phyloP scores from a whole-genome alignment of 2,888 invertebrate genomes.

The Drosophila subsilvestris region DNA sequence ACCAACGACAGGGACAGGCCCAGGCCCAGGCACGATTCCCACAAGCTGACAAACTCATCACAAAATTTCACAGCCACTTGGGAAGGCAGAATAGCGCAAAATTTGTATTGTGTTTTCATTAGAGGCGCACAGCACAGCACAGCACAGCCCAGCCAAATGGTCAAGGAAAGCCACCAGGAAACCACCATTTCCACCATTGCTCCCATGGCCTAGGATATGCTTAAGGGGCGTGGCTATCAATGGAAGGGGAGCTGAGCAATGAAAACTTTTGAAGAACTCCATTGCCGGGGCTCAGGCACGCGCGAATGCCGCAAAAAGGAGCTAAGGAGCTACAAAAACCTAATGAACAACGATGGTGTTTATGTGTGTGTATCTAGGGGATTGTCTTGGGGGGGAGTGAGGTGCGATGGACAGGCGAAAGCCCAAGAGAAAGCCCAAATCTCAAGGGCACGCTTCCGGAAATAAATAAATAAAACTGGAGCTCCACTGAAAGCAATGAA shows the following conservation, averaged over 20 bases:
- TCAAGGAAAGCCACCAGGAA: slow-evolving; percentile 29
- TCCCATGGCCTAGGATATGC: slow-evolving; percentile 26
- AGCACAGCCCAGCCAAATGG: slow-evolving; percentile 23
- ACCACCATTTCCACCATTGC: neutral
- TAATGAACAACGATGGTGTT: slow-evolving; percentile 47
- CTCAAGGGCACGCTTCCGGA: slow-evolving; percentile 75
- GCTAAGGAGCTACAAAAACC: slow-evolving; percentile 57
- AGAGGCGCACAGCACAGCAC: slow-evolving; percentile 30
- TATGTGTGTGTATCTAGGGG: slow-evolving; percentile 19
- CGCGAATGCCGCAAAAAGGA: slow-evolving; percentile 30
- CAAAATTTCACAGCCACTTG: slow-evolving; percentile 78
- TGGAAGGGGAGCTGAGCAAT: slow-evolving; percentile 1
- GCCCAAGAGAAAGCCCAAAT: slow-evolving; percentile 49
- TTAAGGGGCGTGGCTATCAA: slow-evolving; percentile 21
- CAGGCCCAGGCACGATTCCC: slow-evolving; percentile 56
- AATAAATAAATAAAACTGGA: slow-evolving; percentile 77
- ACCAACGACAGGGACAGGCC: slow-evolving; percentile 19
- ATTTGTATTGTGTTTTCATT: slow-evolving; percentile 79
- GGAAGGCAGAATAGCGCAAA: slow-evolving; percentile 77
- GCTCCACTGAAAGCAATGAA: slow-evolving; percentile 40
- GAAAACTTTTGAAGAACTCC: slow-evolving; percentile 32
- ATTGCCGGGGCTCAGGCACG: slow-evolving; percentile 35
- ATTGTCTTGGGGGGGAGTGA: slow-evolving; percentile 12
- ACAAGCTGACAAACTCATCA: slow-evolving; percentile 71
- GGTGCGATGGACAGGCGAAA: neutral